Base-by-base conservation (phyloP, 2,797 vertebrate genomes). In the Eidolon dupreanum region DNA sequence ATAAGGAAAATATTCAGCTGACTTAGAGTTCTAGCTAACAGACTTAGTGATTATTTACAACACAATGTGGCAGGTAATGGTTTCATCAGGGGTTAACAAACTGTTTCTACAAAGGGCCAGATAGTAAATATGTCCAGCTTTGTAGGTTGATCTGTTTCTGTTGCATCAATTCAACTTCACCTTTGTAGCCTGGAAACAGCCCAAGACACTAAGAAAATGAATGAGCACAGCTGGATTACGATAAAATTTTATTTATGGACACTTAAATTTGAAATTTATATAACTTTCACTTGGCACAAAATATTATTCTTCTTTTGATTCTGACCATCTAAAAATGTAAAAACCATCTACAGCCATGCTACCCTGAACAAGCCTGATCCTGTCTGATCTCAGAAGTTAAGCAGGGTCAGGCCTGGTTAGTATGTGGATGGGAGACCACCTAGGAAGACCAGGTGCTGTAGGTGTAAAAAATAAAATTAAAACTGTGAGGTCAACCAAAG, bases 261-360 rank as follows among this genome's bases (percentile, higher is more conserved):
- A 43, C 28, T 24, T 20, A 95, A 71, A n/a, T 83, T 63, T 73
- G 79, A 88, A 92, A 57, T 87, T 85, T 10, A 26, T 53, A 8
- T 49, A 77, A 73, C 43, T 92, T 82, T 81, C 22, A 84, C 36
- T 95, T 63, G 51, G 51, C 55, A 74, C 9, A 74, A 73, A 82
- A 53, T 88, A 82, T 7, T 92, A 22, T 36, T 88, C 2, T 65
- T 86, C 57, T 94, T 93, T 65, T 36, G 11, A 17, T 57, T 83
- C 57, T 36, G 24, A 28, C 26, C 49, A 75, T 57, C 82, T 63
- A 75, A 94, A 95, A 94, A 57, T 82, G 8, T 88, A 61, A 88
- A 85, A 90, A 68, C 11, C 33, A 36, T 87, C 49, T 49, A 49
- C 5, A 2, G 49, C 49, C 49, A 49, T 49, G 15, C 49, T 49